Base-by-base conservation (phyloP, 2,113 vertebrate genomes). In the Anoplopoma fimbria region DNA sequence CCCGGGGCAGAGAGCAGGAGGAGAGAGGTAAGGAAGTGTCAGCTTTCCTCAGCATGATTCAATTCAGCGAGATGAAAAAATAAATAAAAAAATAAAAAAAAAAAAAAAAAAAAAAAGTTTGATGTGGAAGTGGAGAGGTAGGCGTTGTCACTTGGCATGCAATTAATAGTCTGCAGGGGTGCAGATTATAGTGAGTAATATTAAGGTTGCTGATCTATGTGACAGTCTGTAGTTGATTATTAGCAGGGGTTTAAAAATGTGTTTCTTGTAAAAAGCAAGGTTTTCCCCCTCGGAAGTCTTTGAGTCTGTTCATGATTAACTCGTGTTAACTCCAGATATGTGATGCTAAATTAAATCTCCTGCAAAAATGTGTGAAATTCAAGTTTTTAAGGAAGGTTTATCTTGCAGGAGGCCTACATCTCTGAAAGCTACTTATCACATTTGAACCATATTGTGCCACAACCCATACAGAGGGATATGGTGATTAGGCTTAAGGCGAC, bases 1-100 rank as follows among this genome's bases (percentile, higher is more conserved):
- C 97, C 96, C 34, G 97, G 97, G 70, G 97, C 95, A 19, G 94
- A 95, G 80, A 97, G 96, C 95, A 93, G 97, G 81, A 95, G 97
- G 88, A 93, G 94, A 92, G 98, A 99, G 97, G 98, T 99, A 93
- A 81, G 91, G 21, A 34, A 70, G 55, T 36, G 75, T 12, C 79
- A 60, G 25, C 49, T 63, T n/a, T 62, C 29, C 14, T 34, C 21
- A 23, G n/a, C 60, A 53, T 65, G 49, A 53, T 31, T 63, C 57
- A 49, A 38, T 75, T 19, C n/a, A 15, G 1, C 17, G 31, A 7
- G 8, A 81, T 45, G 25, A 63, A 21, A 61, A 71, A 47, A 47
- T 49, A 63, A 17, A 51, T 67, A 42, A 49, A 58, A 64, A 83
- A 87, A 90, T n/a, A 53, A 25, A 82, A 38, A 27, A 67, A 19